Evolutionary conservation across 2,888 invertebrate genomes (phyloP).

Genomic region (Nephrocerus scutellatus): DNA sequence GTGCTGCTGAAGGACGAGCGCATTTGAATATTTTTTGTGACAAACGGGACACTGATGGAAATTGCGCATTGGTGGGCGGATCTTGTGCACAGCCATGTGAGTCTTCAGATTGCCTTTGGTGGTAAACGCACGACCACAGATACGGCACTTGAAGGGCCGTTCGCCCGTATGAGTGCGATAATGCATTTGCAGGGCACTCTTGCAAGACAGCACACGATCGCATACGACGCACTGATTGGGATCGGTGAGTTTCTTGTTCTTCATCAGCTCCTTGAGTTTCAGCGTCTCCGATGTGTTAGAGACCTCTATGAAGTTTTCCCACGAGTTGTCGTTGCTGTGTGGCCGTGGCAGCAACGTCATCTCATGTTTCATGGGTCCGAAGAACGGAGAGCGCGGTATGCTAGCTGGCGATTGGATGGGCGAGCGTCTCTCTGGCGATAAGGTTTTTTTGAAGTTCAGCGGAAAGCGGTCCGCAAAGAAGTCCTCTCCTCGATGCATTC

Average conservation of each 20-base stretch:
- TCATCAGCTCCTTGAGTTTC: slow-evolving; percentile 93
- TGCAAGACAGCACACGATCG: slow-evolving; percentile 91
- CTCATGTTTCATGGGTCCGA: slow-evolving; percentile 46
- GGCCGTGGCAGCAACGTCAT: slow-evolving; percentile 61
- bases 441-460: slow-evolving; percentile 37
- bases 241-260: slow-evolving; percentile 92
- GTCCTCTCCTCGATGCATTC: slow-evolving; percentile 39
- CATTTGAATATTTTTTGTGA: slow-evolving; percentile 95
- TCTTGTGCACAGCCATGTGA: slow-evolving; percentile 98
- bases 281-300: slow-evolving; percentile 81
- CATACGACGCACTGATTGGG: slow-evolving; percentile 99
- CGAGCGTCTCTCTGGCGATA: slow-evolving; percentile 43
- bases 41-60: slow-evolving; percentile 96
- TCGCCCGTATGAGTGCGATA: slow-evolving; percentile 58
- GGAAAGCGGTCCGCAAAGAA: slow-evolving; percentile 42
- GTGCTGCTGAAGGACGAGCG: slow-evolving; percentile 89
- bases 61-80: slow-evolving; percentile 86
- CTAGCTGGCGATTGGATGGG: slow-evolving; percentile 45
- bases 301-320: slow-evolving; percentile 96
- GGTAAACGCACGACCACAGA: slow-evolving; percentile 95
- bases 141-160: slow-evolving; percentile 88
- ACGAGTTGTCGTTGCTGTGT: slow-evolving; percentile 89
- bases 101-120: slow-evolving; percentile 99
- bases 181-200: slow-evolving; percentile 97
- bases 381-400: slow-evolving; percentile 44